phyloP scores from a whole-genome alignment of 2,113 vertebrate species.

The Diadophis punctatus region DNA sequence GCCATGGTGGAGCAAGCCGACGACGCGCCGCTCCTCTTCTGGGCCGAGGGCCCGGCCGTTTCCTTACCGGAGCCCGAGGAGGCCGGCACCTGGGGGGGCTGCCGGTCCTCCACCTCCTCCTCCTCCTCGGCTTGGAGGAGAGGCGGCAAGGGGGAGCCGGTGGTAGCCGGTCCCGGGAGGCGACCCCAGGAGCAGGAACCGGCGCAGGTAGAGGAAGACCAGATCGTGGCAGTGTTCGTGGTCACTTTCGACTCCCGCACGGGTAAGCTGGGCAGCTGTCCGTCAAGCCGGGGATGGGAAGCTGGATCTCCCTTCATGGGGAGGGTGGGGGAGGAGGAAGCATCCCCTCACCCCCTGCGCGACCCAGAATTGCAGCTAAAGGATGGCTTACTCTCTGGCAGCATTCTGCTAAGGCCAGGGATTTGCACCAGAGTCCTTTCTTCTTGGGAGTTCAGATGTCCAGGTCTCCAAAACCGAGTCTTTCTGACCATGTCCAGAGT shows the following conservation, averaged over 20 bases:
- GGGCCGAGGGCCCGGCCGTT: constrained; percentile 85
- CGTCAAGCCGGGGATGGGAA: background rate
- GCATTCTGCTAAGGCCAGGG: background rate
- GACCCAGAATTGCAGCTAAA: background rate
- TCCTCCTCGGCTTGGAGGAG: constrained; percentile 47
- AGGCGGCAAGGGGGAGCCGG: constrained; percentile 34
- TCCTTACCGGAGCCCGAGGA: constrained; percentile 60
- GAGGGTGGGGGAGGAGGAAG: background rate
- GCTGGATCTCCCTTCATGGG: background rate
- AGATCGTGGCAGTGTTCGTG: constrained; percentile 92
- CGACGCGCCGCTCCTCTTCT: constrained; percentile 87
- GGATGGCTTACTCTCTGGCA: background rate
- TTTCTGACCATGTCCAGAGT: background rate
- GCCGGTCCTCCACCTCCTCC: constrained; percentile 16
- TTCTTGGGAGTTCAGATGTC: too few species aligned
- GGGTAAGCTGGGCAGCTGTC: constrained; percentile 69
- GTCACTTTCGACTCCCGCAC: constrained; percentile 94
- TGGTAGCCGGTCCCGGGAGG: constrained; percentile 47
- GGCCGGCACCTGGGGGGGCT: constrained; percentile 46
- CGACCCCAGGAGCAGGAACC: constrained; percentile 37
- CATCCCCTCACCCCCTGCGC: background rate
- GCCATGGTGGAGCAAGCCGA: constrained; percentile 88
- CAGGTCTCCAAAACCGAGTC: background rate
- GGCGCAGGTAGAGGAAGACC: constrained; percentile 84
- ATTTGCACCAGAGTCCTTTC: background rate